Evolutionary conservation across 2,113 vertebrate genomes (phyloP).

Genomic region (Elachura formosa): DNA sequence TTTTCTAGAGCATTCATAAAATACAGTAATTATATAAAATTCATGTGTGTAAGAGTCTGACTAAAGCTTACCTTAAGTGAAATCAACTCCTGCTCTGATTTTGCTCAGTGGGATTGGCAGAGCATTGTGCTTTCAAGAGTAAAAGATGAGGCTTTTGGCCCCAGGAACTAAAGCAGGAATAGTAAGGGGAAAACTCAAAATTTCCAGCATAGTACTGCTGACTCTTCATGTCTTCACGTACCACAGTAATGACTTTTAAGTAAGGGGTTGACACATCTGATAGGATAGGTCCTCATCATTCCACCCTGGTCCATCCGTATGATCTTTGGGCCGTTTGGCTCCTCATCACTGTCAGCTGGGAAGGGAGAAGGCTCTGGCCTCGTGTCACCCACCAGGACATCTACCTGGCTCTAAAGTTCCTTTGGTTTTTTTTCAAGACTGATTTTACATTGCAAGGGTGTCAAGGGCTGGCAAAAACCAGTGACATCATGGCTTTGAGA

Average conservation of each 20-base stretch:
- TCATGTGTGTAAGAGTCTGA: not conserved
- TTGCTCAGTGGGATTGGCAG: not conserved
- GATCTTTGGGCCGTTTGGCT: not conserved
- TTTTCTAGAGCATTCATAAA: not conserved
- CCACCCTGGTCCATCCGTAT: not conserved
- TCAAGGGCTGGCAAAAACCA: too few species aligned
- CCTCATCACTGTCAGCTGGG: not conserved
- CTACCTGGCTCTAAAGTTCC: not conserved
- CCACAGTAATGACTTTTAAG: not conserved
- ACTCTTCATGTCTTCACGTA: not conserved
- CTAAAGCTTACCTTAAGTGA: not conserved
- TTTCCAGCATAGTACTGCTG: not conserved
- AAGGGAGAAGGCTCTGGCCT: not conserved
- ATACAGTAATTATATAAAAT: not conserved
- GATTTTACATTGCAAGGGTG: too few species aligned
- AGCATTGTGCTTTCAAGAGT: not conserved
- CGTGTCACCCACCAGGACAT: not conserved
- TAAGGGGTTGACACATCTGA: not conserved
- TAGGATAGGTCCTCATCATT: not conserved
- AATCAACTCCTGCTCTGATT: not conserved
- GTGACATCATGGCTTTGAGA: too few species aligned
- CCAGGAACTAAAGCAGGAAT: not conserved
- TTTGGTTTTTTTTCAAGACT: accelerated
- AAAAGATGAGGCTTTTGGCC: not conserved
- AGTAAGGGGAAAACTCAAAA: not conserved